Conservation (phyloP, 2,113 vertebrate species). For the Gopherus evgoodei region DNA sequence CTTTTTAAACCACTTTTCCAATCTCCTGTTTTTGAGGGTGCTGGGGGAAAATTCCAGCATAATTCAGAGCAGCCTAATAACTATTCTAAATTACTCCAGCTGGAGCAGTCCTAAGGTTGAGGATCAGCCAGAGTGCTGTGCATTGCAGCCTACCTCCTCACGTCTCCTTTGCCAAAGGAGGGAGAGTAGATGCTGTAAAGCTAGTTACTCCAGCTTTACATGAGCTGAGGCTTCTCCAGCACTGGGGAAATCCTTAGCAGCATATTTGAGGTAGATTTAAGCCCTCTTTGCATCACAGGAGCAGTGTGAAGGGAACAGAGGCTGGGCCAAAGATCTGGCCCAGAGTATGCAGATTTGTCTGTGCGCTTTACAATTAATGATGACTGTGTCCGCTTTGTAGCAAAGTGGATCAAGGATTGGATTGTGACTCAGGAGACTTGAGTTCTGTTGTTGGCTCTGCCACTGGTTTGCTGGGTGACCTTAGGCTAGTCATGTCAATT, state of each 20-base stretch:
- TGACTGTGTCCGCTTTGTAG: neutral
- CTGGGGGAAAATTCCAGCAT: neutral
- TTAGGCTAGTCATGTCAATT: neutral
- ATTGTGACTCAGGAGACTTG: neutral
- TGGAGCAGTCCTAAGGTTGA: neutral
- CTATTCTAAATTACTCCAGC: neutral
- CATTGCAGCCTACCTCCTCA: neutral
- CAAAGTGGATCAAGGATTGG: neutral
- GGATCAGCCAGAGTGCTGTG: neutral
- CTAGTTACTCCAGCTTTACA: neutral
- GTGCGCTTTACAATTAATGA: neutral
- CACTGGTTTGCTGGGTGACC: neutral
- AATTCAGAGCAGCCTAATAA: neutral
- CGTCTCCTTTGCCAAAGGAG: neutral
- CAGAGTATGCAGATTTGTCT: neutral
- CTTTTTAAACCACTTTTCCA: neutral
- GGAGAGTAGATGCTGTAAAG: neutral
- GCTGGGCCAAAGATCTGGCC: neutral
- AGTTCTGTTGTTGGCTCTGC: neutral
- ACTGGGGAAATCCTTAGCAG: neutral
- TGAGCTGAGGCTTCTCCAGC: neutral
- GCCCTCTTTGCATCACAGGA: neutral
- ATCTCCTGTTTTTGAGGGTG: neutral
- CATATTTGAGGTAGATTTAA: neutral
- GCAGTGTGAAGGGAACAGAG: neutral